These are phyloP conservation scores for Psittacula cyanocephala DNA, from an alignment of 2,113 vertebrate species.

Conservation along the genomic window DNA sequence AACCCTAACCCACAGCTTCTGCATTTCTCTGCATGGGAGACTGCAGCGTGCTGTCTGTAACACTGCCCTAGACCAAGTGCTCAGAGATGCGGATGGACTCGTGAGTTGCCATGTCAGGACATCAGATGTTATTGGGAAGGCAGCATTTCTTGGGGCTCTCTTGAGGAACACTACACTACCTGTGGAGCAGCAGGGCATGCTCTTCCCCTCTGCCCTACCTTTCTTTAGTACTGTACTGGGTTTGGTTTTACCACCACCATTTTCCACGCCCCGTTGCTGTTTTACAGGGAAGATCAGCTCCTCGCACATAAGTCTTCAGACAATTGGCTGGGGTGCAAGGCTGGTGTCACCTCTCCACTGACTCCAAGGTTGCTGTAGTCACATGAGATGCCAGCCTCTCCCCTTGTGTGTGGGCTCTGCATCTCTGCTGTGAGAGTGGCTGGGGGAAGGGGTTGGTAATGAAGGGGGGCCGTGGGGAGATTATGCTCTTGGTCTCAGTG, in stretches of 20 bases:
- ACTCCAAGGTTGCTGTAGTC: neutral
- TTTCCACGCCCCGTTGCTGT: rapidly evolving
- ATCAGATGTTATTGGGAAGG: rapidly evolving
- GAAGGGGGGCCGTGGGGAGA: neutral
- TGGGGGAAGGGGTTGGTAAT: neutral
- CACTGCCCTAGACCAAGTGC: neutral
- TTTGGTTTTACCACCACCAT: neutral
- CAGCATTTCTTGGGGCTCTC: neutral
- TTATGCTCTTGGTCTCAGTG: neutral
- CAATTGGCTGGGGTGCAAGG: neutral
- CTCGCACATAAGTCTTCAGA: neutral
- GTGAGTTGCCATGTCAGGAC: too few relatives aligned
- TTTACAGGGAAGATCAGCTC: neutral
- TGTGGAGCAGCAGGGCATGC: neutral
- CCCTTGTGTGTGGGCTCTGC: neutral
- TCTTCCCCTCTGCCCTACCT: neutral
- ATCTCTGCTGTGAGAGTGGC: neutral
- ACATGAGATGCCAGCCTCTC: neutral
- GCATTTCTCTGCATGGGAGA: neutral
- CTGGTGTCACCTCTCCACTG: neutral
- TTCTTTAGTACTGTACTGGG: neutral
- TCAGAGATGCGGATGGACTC: neutral
- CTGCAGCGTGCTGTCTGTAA: neutral
- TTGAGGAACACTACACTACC: neutral
- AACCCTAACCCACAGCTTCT: neutral